Percentiles rank a stretch among this genome's conserved stretches.
These are phyloP conservation scores for Elymnias hypermnestra DNA, from an alignment of 1,140 invertebrate genomes.

Conservation along the genomic window DNA sequence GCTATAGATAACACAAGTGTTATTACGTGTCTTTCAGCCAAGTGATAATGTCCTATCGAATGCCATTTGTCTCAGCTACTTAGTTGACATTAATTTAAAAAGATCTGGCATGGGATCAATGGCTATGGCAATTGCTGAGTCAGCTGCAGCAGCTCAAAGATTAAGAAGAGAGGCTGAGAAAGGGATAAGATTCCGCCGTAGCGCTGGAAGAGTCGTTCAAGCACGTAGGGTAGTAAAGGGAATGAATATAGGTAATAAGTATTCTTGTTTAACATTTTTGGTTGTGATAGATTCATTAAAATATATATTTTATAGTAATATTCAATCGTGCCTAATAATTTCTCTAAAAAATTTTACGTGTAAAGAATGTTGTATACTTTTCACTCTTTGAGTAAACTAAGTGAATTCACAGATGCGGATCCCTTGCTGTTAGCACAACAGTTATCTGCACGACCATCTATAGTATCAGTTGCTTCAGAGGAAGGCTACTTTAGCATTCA, in stretches of 20 bases:
- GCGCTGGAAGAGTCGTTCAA: slow-evolving; percentile 61
- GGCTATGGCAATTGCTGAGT: slow-evolving; percentile 60
- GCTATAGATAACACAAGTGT: too few relatives aligned
- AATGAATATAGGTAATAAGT: slow-evolving; percentile 60
- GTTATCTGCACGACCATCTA: slow-evolving; percentile 60
- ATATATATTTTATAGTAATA: neutral
- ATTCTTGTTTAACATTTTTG: too few relatives aligned
- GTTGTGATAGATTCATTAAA: neutral
- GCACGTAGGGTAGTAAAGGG: slow-evolving; percentile 60
- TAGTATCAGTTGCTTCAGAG: slow-evolving; percentile 65
- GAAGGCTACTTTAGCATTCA: slow-evolving; percentile 55
- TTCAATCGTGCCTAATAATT: neutral
- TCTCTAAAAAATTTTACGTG: too few relatives aligned
- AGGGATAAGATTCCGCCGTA: slow-evolving; percentile 62
- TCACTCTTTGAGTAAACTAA: too few relatives aligned
- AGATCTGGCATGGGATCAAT: slow-evolving; percentile 61
- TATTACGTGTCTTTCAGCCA: slow-evolving; percentile 44
- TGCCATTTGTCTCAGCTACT: slow-evolving; percentile 61
- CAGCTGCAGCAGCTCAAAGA: slow-evolving; percentile 58
- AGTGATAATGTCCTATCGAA: slow-evolving; percentile 57
- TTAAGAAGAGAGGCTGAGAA: slow-evolving; percentile 63
- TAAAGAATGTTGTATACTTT: too few relatives aligned
- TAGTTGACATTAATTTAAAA: slow-evolving; percentile 62
- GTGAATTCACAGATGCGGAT: slow-evolving; percentile 63
- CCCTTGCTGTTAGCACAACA: slow-evolving; percentile 61